phyloP scores from a whole-genome alignment of 2,113 vertebrate genomes.

The Sigmodon hispidus region DNA sequence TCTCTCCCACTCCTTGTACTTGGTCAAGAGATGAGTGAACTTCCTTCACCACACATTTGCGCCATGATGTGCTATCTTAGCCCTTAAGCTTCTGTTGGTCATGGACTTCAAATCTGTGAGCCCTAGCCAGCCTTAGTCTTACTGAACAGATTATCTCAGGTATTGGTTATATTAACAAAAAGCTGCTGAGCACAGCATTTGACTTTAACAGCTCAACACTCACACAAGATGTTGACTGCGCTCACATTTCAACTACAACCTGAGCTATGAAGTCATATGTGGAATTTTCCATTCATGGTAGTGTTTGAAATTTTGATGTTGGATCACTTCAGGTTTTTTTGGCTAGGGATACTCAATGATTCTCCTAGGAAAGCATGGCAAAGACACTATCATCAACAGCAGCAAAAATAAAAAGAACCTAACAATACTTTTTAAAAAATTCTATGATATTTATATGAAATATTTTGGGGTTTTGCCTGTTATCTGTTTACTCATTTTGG shows the following conservation, averaged over 20 bases:
- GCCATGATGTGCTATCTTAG: background rate
- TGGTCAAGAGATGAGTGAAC: background rate
- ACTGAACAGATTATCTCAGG: background rate
- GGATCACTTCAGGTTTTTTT: background rate
- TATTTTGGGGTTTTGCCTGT: background rate
- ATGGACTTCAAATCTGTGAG: background rate
- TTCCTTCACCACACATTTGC: background rate
- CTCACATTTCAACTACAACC: background rate
- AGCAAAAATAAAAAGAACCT: slow-evolving; percentile 17
- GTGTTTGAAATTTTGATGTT: too few species aligned
- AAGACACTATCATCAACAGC: background rate
- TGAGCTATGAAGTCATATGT: background rate
- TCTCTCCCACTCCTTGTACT: background rate
- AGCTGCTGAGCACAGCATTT: background rate
- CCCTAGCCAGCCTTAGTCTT: background rate
- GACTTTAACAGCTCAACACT: background rate
- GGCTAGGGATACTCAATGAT: background rate
- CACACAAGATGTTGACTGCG: background rate
- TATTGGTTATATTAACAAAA: background rate
- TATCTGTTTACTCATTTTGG: background rate
- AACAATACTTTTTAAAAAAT: background rate
- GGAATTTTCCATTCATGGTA: background rate
- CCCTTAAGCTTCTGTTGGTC: background rate
- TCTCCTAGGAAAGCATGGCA: background rate
- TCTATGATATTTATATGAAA: background rate